Conservation (phyloP, 2,113 vertebrate genomes). For the Saguinus midas region DNA sequence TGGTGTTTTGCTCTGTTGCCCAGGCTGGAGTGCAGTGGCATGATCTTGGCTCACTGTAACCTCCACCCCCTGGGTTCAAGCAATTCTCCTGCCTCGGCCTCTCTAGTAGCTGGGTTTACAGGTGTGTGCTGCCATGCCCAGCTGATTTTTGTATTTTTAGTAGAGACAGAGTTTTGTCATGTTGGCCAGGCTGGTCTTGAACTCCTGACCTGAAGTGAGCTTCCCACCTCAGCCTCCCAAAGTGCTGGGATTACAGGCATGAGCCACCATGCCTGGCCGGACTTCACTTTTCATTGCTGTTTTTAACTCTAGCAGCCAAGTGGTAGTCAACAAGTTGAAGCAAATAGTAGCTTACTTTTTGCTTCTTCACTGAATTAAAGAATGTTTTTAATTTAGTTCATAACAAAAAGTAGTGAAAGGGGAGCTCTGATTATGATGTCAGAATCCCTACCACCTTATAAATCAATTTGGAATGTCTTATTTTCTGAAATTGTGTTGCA, state of each 20-base stretch:
- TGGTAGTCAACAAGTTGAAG: not conserved
- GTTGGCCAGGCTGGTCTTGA: not conserved
- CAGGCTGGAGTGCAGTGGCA: not conserved
- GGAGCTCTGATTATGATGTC: not conserved
- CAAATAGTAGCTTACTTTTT: not conserved
- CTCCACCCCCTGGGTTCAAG: not conserved
- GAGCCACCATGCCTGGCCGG: not conserved
- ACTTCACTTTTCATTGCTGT: not conserved
- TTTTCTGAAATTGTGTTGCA: not conserved
- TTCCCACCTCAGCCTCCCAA: not conserved
- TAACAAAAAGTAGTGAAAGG: not conserved
- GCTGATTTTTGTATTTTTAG: not conserved
- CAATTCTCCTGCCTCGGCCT: not conserved
- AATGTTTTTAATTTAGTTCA: not conserved
- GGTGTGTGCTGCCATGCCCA: not conserved
- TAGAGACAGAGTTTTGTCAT: not conserved
- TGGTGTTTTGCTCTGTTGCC: not conserved
- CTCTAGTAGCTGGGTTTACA: not conserved
- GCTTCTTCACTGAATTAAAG: conserved; percentile 9
- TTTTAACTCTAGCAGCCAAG: not conserved
- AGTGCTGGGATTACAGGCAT: not conserved
- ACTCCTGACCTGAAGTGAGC: not conserved
- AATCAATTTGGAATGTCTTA: not conserved
- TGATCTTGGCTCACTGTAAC: not conserved
- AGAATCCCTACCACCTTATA: not conserved